Evolutionary conservation across 2,797 vertebrate genomes (phyloP), one percentile per base, ranked within the genome.

Genomic region (Argyrosomus regius): DNA sequence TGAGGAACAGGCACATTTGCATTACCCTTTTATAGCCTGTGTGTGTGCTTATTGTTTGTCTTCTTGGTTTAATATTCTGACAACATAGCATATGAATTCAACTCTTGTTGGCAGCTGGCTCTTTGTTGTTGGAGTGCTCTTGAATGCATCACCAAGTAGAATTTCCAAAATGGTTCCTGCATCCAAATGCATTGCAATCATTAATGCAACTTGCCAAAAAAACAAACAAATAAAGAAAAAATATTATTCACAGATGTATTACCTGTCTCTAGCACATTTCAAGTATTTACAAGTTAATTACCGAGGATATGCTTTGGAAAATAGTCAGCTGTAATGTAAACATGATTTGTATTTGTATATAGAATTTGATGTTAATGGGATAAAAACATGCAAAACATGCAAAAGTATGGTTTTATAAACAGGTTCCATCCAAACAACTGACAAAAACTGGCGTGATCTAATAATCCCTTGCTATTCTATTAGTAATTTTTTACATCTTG

Each of bases 401-500:
- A 41, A 48, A 82, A 82, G 48, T 73, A 14, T 39, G 48, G 22
- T 77, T 67, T 54, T 57, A 80, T 79, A 74, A 76, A 50, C 71
- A 63, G 39, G 35, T 9, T 48, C 39, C 53, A 68, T 81, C n/a
- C 13, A 77, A 85, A 87, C 66, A 82, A 53, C 45, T 60, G 80
- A 86, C 74, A 82, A 39, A 66, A 68, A 24, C 35, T 59, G 63
- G 26, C 6, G 4, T 68, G 58, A 78, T 80, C 24, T 28, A 76
- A 71, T 78, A 78, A 85, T 82, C 48, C 18, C 0, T 41, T 76
- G 12, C 35, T 77, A 35, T 71, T 54, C 12, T 65, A 69, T 82
- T 46, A 46, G 24, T 73, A 20, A 41, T 60, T 71, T 84, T 85
- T 80, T 72, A 71, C 11, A 39, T 73, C 80, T 85, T 73, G 46